Percentiles rank a stretch among this genome's conserved stretches.
These are phyloP conservation scores for Xerus inauris DNA, from an alignment of 2,113 vertebrate genomes.

Conservation along the genomic window DNA sequence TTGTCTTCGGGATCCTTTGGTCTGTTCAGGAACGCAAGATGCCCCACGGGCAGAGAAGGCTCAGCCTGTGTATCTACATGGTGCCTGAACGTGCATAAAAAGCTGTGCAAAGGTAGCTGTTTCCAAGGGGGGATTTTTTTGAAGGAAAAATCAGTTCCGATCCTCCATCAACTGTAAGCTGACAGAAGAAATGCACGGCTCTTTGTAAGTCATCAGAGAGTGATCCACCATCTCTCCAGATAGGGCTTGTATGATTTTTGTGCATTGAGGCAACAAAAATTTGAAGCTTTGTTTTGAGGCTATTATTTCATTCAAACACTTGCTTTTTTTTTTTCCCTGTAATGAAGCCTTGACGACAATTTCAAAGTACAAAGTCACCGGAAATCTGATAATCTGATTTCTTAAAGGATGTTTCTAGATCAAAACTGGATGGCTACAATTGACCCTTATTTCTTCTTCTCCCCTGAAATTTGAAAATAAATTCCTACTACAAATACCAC, in stretches of 20 bases:
- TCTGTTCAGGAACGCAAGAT: fast-evolving
- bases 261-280: background rate
- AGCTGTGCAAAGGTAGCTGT: background rate
- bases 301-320: background rate
- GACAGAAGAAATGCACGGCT: background rate
- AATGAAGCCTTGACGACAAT: background rate
- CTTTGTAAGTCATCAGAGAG: fast-evolving
- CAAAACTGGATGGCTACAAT: background rate
- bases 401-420: background rate
- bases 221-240: background rate
- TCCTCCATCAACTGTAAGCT: background rate
- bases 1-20: background rate
- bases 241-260: fast-evolving
- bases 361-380: background rate
- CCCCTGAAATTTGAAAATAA: background rate
- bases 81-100: no score
- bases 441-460: background rate
- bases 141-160: background rate
- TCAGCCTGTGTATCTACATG: fast-evolving
- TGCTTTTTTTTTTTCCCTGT: background rate
- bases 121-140: background rate
- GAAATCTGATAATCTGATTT: background rate
- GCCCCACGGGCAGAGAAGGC: fast-evolving
- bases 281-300: background rate
- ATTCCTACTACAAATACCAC: fast-evolving